Evolutionary conservation across 2,888 invertebrate genomes (phyloP), one percentile per base, ranked within the genome.

Genomic region (Torymus auratus): DNA sequence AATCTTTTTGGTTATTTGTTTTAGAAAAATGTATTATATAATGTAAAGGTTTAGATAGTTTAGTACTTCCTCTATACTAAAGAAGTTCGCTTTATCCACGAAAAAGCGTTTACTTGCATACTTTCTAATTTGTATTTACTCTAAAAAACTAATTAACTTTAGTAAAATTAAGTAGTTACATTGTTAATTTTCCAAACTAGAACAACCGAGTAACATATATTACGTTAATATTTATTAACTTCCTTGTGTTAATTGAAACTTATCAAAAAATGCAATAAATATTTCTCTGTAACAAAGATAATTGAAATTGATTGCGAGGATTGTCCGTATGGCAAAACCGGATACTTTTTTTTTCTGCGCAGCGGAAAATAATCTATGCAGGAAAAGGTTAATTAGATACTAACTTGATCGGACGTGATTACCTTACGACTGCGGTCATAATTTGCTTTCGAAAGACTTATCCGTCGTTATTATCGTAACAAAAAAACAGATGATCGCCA

Each of bases 321-420:
- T 41, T 64, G 28, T 13, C n/a, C 11, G 41, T 23, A 28, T 69
- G 56, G 20, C 68, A 13, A 5, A 23, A 14, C 28, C 17, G 68
- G 15, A 50, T 23, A 55, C 4, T 28, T 56, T 69, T 56, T 56
- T 28, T 41, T 7, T 10, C 20, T 58, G n/a, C 67, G 52, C 15
- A 41, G 7, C 41, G 41, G 15, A 53, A 50, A 56, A 17, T 4
- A 65, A 41, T 41, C 5, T 13, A 17, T 23, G 52, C 74, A 50
- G 74, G 74, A 75, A 75, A 52, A 52, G n/a, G 50, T 67, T 75
- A 75, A 75, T 75, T 67, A 75, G 74, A 55, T n/a, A 52, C 52
- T 52, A 52, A 58, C 56, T 50, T 53, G 56, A 73, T 73, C 65
- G 17, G 41, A 65, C 56, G 2, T 60, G 64, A 67, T 67, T 65